These are phyloP conservation scores for Cynoglossus semilaevis DNA, from an alignment of 2,113 vertebrate species.

Conservation along the genomic window DNA sequence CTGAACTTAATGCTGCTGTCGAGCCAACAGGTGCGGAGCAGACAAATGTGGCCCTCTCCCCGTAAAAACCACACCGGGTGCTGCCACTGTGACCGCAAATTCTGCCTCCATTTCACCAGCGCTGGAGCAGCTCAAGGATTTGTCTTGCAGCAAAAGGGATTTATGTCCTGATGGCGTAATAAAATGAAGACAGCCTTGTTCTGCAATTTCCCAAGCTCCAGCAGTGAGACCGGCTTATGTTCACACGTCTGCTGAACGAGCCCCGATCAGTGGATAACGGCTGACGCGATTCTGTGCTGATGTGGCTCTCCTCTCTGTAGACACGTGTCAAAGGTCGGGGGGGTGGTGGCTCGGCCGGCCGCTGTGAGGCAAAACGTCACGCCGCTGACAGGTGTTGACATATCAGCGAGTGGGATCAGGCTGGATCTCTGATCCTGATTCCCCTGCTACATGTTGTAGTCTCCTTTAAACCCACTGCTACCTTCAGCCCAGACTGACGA, in stretches of 20 bases:
- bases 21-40: slow-evolving; percentile 30
- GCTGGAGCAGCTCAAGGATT: slow-evolving; percentile 46
- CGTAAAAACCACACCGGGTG: slow-evolving; percentile 29
- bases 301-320: slow-evolving; percentile 12
- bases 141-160: slow-evolving; percentile 42
- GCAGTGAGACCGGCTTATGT: slow-evolving; percentile 23
- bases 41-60: slow-evolving; percentile 22
- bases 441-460: slow-evolving; percentile 17
- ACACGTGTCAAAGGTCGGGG: slow-evolving; percentile 33
- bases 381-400: slow-evolving; percentile 27
- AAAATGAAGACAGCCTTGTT: slow-evolving; percentile 40
- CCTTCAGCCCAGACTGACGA: slow-evolving; percentile 11
- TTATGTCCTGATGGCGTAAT: slow-evolving; percentile 40
- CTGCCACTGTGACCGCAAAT: slow-evolving; percentile 33
- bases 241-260: slow-evolving; percentile 27
- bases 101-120: slow-evolving; percentile 34
- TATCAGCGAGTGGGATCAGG: slow-evolving; percentile 16
- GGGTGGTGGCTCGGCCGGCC: slow-evolving; percentile 13
- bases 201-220: slow-evolving; percentile 16
- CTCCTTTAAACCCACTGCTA: slow-evolving; percentile 31
- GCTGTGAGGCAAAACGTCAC: slow-evolving; percentile 12
- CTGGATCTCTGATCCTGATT: slow-evolving; percentile 36
- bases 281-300: background rate
- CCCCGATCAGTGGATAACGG: slow-evolving; percentile 23
- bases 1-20: slow-evolving; percentile 14